A percentile compares a stretch with the other conserved stretches of the same genome.
These are phyloP conservation scores for Trididemnum clinides DNA, from an alignment of 23 tunicate genomes.

Conservation along the genomic window DNA sequence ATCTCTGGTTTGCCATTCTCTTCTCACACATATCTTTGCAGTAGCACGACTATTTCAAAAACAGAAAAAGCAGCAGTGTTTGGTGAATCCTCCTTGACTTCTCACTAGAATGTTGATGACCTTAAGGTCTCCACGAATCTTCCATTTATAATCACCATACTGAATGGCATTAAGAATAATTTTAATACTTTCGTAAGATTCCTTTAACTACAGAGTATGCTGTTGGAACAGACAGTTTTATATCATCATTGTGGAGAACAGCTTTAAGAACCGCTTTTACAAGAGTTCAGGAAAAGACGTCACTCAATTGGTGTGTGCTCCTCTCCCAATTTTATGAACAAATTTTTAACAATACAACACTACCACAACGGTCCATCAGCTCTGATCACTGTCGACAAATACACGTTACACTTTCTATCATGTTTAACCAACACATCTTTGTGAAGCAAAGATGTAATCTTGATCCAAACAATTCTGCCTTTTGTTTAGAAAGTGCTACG, in stretches of 20 bases:
- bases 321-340: too few relatives aligned
- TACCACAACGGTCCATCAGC: not conserved
- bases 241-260: too few relatives aligned
- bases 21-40: too few relatives aligned
- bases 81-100: not conserved
- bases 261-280: too few relatives aligned
- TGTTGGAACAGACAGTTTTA: not conserved
- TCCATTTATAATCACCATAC: too few relatives aligned
- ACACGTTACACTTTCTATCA: not conserved
- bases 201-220: not conserved
- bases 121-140: too few relatives aligned
- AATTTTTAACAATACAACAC: not conserved
- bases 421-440: not conserved
- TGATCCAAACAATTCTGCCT: not conserved
- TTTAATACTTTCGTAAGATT: not conserved
- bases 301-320: too few relatives aligned
- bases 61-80: too few relatives aligned
- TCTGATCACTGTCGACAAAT: not conserved
- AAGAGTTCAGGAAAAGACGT: too few relatives aligned
- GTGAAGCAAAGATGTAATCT: not conserved
- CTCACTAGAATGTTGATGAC: too few relatives aligned
- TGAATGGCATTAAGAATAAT: too few relatives aligned
- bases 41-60: not conserved
- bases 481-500: not conserved
- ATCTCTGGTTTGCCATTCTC: not conserved